phyloP scores from a whole-genome alignment of 2,113 vertebrate genomes.

The Chiloscyllium plagiosum region DNA sequence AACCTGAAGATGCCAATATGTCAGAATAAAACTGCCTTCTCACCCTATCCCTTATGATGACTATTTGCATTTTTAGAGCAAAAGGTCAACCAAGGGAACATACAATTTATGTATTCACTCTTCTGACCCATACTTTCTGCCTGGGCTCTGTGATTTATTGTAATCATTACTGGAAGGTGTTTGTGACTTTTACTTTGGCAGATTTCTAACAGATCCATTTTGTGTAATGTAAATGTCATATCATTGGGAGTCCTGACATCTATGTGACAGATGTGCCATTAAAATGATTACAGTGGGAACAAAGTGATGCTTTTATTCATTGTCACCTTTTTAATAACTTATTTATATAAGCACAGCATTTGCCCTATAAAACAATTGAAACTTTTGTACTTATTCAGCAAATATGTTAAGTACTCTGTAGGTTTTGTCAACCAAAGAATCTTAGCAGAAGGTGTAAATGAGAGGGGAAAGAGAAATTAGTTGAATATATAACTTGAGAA shows the following conservation, averaged over 20 bases:
- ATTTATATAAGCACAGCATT: slow-evolving; percentile 6
- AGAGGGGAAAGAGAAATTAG: background rate
- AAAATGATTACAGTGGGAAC: slow-evolving; percentile 28
- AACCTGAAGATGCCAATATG: background rate
- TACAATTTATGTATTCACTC: slow-evolving; percentile 11
- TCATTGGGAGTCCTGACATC: slow-evolving; percentile 10
- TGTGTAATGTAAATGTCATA: slow-evolving; percentile 27
- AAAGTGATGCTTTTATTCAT: slow-evolving; percentile 23
- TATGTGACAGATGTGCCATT: slow-evolving; percentile 30
- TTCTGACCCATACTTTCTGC: background rate
- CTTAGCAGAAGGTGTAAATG: background rate
- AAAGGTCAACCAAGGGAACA: background rate
- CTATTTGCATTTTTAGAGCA: background rate
- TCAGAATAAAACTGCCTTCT: background rate
- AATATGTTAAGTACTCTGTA: background rate
- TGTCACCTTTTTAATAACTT: slow-evolving; percentile 31
- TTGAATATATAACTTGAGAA: background rate
- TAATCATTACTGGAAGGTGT: background rate
- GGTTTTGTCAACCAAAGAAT: background rate
- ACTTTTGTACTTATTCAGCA: background rate
- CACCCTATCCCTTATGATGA: background rate
- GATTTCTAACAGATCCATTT: slow-evolving; percentile 30
- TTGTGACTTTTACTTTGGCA: slow-evolving; percentile 26
- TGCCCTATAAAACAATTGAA: background rate
- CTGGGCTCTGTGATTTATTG: background rate